Evolutionary conservation across 2,888 invertebrate genomes (phyloP).

Genomic region (Phragmatobia fuliginosa): DNA sequence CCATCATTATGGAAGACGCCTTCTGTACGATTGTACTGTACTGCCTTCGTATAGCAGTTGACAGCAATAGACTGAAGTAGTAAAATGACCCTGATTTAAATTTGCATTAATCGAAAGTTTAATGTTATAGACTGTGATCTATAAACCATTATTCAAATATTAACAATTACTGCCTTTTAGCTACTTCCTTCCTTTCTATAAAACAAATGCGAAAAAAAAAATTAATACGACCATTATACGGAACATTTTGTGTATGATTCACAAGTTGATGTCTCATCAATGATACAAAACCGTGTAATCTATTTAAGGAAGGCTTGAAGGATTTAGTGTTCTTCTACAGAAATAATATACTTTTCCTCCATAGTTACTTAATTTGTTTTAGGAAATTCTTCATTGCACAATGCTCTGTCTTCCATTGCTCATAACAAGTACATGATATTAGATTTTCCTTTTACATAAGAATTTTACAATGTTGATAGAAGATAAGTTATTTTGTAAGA

Average conservation of each 20-base stretch:
- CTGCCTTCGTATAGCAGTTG: too few relatives aligned
- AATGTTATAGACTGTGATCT: too few relatives aligned
- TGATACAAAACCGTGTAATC: not conserved
- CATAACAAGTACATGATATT: not conserved
- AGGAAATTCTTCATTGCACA: not conserved
- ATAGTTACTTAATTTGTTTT: not conserved
- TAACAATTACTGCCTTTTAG: too few relatives aligned
- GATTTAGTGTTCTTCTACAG: not conserved
- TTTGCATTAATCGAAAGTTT: too few relatives aligned
- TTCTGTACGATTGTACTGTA: too few relatives aligned
- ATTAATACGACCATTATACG: too few relatives aligned
- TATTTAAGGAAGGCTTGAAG: not conserved
- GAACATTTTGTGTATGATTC: not conserved
- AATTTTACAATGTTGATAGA: slow-evolving; percentile 14
- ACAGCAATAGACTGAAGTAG: too few relatives aligned
- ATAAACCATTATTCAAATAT: too few relatives aligned
- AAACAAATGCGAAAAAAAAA: too few relatives aligned
- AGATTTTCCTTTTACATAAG: slow-evolving; percentile 5
- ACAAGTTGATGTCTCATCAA: not conserved
- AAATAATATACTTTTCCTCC: not conserved
- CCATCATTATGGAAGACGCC: too few relatives aligned
- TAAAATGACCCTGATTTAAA: too few relatives aligned
- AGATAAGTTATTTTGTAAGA: not conserved
- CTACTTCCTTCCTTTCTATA: too few relatives aligned
- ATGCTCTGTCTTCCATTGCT: not conserved